Evolutionary conservation across 1,140 invertebrate genomes (phyloP).

Genomic region (Anadara kagoshimensis): DNA sequence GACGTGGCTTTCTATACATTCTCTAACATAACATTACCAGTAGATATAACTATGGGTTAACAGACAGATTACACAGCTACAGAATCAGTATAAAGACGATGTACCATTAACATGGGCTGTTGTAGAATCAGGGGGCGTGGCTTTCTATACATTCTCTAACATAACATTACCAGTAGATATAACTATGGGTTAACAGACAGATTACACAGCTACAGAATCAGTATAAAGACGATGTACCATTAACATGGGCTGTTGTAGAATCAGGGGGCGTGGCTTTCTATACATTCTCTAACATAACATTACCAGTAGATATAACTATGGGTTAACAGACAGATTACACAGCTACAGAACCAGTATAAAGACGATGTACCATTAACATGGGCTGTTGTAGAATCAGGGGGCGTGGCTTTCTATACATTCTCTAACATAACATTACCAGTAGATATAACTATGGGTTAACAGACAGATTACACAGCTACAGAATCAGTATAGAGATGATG

Average conservation of each 20-base stretch:
- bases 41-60: no score
- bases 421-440: not conserved
- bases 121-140: slow-evolving; percentile 64
- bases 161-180: not conserved
- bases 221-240: slow-evolving; percentile 50
- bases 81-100: slow-evolving; percentile 36
- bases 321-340: no score
- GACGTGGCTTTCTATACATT: slow-evolving; percentile 62
- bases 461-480: no score
- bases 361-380: slow-evolving; percentile 61
- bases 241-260: slow-evolving; percentile 67
- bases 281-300: not conserved
- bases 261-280: slow-evolving; percentile 67
- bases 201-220: not conserved
- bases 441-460: no score
- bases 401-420: slow-evolving; percentile 61
- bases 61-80: no score
- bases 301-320: not conserved
- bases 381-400: slow-evolving; percentile 66
- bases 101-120: slow-evolving; percentile 64
- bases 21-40: not conserved
- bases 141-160: slow-evolving; percentile 51
- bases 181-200: no score
- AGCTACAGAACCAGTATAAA: not conserved
- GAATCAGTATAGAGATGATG: slow-evolving; percentile 40